Evolutionary conservation across 2,888 invertebrate species (phyloP).

Genomic region (Tinea semifulvella): DNA sequence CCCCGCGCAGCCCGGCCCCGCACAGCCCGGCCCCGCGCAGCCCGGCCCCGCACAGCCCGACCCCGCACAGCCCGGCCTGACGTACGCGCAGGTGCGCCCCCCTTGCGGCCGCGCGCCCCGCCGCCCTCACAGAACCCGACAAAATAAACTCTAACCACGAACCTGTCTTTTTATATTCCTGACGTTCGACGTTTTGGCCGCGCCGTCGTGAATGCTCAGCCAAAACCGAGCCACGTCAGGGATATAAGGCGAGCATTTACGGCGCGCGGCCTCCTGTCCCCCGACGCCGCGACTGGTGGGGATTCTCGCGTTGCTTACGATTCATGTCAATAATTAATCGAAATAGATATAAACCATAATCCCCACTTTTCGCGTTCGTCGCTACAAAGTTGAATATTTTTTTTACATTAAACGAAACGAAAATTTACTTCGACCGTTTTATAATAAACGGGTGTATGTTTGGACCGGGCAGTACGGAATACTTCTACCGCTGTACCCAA

Average conservation of each 20-base stretch:
- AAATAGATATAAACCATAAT: too few species aligned
- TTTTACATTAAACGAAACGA: too few species aligned
- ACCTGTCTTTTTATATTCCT: constrained; percentile 57
- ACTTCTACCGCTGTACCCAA: too few species aligned
- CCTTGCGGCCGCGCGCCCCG: constrained; percentile 17
- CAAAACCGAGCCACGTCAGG: constrained; percentile 78
- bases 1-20: constrained; percentile 58
- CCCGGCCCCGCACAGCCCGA: constrained; percentile 71
- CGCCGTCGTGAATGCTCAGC: constrained; percentile 63
- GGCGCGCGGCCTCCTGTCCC: constrained; percentile 30
- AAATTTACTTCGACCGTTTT: too few species aligned
- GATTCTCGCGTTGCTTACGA: background rate
- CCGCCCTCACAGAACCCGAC: constrained; percentile 32
- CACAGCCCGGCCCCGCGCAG: too few species aligned
- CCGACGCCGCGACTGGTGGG: background rate
- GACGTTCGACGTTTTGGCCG: constrained; percentile 64
- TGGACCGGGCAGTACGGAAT: too few species aligned
- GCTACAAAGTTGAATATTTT: too few species aligned
- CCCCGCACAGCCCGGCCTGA: constrained; percentile 68
- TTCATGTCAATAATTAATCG: background rate
- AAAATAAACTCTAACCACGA: constrained; percentile 72
- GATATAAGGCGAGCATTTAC: constrained; percentile 69
- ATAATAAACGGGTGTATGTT: too few species aligned
- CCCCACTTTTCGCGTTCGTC: too few species aligned
- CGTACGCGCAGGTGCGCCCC: constrained; percentile 77